A percentile compares a stretch with the other conserved stretches of the same genome.
phyloP scores from a whole-genome alignment of 2,888 invertebrate species.

The Nemotelus pantherinus region DNA sequence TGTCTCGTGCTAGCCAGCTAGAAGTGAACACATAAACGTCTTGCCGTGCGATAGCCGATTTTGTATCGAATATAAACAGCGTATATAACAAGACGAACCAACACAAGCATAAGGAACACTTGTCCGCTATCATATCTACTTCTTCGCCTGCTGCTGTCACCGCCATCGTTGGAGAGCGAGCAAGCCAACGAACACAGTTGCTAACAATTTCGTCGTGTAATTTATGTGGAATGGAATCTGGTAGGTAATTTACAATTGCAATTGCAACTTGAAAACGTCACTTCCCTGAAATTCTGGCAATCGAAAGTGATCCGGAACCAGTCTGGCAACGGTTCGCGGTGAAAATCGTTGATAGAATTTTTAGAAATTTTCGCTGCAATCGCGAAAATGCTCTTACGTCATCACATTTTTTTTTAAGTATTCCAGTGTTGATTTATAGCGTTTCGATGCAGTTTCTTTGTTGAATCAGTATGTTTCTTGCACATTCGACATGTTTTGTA shows the following conservation, averaged over 20 bases:
- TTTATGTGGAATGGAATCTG: constrained; percentile 50
- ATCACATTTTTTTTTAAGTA: constrained; percentile 16
- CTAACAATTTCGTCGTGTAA: constrained; percentile 37
- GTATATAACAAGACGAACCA: too few species aligned
- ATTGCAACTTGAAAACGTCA: constrained; percentile 60
- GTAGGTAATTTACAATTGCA: constrained; percentile 61
- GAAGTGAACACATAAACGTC: constrained; percentile 8
- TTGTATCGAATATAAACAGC: too few species aligned
- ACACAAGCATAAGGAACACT: constrained; percentile 25
- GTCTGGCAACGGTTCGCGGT: background rate
- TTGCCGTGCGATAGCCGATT: too few species aligned
- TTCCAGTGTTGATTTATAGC: background rate
- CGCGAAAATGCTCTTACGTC: constrained; percentile 26
- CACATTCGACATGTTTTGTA: too few species aligned
- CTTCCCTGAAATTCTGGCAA: constrained; percentile 15
- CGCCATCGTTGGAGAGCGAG: background rate
- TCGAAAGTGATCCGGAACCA: constrained; percentile 28
- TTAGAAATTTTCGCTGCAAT: background rate
- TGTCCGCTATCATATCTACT: constrained; percentile 20
- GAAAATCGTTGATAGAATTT: background rate
- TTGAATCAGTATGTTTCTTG: too few species aligned
- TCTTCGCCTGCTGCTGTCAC: constrained; percentile 21
- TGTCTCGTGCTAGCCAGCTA: constrained; percentile 19
- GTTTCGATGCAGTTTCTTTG: background rate
- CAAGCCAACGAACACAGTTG: constrained; percentile 25